Percentiles rank a stretch among this genome's conserved stretches.
These are phyloP conservation scores for Cherax quadricarinatus DNA, from an alignment of 1,140 invertebrate genomes.

Conservation along the genomic window DNA sequence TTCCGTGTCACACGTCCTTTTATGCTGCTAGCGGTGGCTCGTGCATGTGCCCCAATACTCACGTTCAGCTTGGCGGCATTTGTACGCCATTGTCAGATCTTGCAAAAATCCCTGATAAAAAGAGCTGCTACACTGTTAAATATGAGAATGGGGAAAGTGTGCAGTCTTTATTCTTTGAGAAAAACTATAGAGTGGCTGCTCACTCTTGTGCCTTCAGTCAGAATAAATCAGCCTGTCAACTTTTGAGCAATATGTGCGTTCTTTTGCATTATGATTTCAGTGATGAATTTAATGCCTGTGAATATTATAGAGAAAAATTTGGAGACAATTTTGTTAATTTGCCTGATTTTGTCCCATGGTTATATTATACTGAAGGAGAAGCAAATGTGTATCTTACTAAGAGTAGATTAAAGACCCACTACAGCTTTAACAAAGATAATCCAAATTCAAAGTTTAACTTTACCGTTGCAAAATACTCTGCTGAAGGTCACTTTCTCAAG, in stretches of 20 bases:
- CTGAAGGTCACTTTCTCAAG: constrained; percentile 74
- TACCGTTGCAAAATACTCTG: constrained; percentile 73
- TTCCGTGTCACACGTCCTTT: constrained; percentile 76
- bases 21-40: constrained; percentile 58
- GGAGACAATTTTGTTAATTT: constrained; percentile 76
- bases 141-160: constrained; percentile 75
- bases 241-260: constrained; percentile 84
- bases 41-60: constrained; percentile 75
- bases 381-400: constrained; percentile 78
- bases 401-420: constrained; percentile 79
- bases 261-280: constrained; percentile 80
- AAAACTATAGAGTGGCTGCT: constrained; percentile 77
- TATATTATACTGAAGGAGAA: constrained; percentile 80
- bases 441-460: constrained; percentile 78
- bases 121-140: constrained; percentile 76
- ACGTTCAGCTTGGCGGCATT: constrained; percentile 75
- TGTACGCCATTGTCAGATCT: constrained; percentile 76
- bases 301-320: constrained; percentile 78
- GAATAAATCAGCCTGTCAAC: constrained; percentile 81
- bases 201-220: constrained; percentile 79
- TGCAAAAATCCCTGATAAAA: constrained; percentile 75
- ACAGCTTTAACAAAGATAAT: constrained; percentile 78
- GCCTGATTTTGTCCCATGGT: constrained; percentile 77
- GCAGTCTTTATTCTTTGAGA: constrained; percentile 79
- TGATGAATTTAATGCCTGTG: constrained; percentile 77